Base-by-base conservation (phyloP, 2,888 invertebrate genomes). In the Tetranychus truncatus region DNA sequence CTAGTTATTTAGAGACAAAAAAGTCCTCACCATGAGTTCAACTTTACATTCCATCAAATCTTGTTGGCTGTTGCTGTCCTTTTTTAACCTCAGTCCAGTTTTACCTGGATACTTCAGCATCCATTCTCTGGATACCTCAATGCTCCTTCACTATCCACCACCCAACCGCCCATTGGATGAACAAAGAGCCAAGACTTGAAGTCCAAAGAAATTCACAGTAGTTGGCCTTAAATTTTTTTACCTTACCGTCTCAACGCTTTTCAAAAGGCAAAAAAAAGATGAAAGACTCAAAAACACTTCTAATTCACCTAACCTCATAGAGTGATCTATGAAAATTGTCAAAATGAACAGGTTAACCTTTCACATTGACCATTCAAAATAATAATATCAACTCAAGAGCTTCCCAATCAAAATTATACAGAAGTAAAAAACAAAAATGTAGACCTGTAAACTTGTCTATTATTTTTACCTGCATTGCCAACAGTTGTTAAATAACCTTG, bases 251-350 rank as follows among this genome's bases (percentile, higher is more conserved):
- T 55, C 55, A 55, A 55, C 6, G 55, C 55, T 55, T 55, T 55
- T 55, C 34, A 34, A 55, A 15, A 15, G 55, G 55, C 6, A 9
- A 55, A 15, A 9, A 7, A 55, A 46, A 46, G 15, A 1, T 55
- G 55, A 9, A 55, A 15, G 11, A 15, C 55, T 55, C 55, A 55
- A 34, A 34, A 34, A 34, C 34, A 34, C 34, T 34, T 34, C 34
- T 34, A 34, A 34, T 34, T 34, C 55, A 9, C 6, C 15, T 55
- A 55, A 55, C 55, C 55, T 55, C 55, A 55, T 55, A 55, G 55
- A 55, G 55, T 55, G 55, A 55, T 55, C 55, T 55, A 55, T 55
- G 55, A 55, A 55, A 55, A 55, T 55, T 55, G 55, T 55, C 55
- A 55, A 55, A 55, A 55, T 55, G 55, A 15, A 55, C 55, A 55